These are phyloP conservation scores for Aphaenogaster ashmeadi DNA, from an alignment of 1,140 invertebrate genomes.

Conservation along the genomic window DNA sequence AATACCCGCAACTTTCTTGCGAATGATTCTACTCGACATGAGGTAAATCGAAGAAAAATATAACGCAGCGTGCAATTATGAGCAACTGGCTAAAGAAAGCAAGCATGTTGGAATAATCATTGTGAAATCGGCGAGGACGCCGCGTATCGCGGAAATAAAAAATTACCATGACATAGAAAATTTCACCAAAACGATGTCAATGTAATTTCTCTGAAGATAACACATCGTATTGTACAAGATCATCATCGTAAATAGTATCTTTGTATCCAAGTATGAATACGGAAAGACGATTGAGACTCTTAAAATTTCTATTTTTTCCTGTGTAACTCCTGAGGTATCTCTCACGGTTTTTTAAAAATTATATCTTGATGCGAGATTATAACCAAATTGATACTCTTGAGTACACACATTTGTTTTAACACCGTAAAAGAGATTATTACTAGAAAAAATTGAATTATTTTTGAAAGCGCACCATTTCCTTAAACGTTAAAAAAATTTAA, in stretches of 20 bases:
- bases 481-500: background rate
- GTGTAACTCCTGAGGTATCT: background rate
- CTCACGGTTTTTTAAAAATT: background rate
- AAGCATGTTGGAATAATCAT: conserved; percentile 27
- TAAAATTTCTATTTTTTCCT: background rate
- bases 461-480: background rate
- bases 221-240: background rate
- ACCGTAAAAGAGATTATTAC: background rate
- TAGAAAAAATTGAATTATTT: background rate
- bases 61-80: conserved; percentile 61
- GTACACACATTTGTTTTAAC: background rate
- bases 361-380: background rate
- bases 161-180: conserved; percentile 25
- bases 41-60: conserved; percentile 54
- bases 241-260: background rate
- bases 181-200: conserved; percentile 11
- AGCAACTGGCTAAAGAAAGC: conserved; percentile 49
- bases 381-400: background rate
- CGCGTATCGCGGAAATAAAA: conserved; percentile 1
- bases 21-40: conserved; percentile 30
- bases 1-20: conserved; percentile 21
- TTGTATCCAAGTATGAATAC: background rate
- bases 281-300: background rate
- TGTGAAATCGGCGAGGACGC: background rate
- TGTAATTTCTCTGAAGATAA: background rate